phyloP scores from a whole-genome alignment of 2,888 invertebrate genomes.

The Drosophila conformis region DNA sequence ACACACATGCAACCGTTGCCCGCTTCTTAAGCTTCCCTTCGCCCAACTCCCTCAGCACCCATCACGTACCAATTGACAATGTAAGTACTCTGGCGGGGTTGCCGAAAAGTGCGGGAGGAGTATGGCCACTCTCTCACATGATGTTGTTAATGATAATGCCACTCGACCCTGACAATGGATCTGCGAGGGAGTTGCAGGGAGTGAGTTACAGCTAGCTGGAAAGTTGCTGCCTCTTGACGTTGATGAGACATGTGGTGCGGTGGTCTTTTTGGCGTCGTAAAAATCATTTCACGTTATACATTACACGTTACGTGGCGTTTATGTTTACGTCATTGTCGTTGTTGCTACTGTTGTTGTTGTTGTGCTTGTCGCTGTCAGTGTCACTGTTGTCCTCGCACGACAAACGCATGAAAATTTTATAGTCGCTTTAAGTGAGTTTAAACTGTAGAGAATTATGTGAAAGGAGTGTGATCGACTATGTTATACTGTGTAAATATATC shows the following conservation, averaged over 20 bases:
- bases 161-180: slow-evolving; percentile 48
- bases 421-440: slow-evolving; percentile 79
- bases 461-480: background rate
- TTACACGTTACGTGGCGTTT: slow-evolving; percentile 74
- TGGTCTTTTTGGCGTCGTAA: slow-evolving; percentile 65
- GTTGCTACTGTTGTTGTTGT: slow-evolving; percentile 31
- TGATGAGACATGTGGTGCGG: slow-evolving; percentile 72
- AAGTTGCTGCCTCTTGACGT: slow-evolving; percentile 61
- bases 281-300: slow-evolving; percentile 76
- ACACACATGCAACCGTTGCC: background rate
- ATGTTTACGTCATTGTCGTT: slow-evolving; percentile 68
- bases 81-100: slow-evolving; percentile 35
- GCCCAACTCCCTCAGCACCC: slow-evolving; percentile 15
- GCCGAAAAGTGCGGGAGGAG: background rate
- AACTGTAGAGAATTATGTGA: slow-evolving; percentile 13
- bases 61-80: slow-evolving; percentile 63
- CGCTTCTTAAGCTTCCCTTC: slow-evolving; percentile 5
- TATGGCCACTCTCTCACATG: slow-evolving; percentile 51
- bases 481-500: slow-evolving; percentile 13
- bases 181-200: slow-evolving; percentile 10
- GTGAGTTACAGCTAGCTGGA: slow-evolving; percentile 7
- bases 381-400: slow-evolving; percentile 42
- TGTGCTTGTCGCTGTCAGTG: slow-evolving; percentile 49
- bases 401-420: slow-evolving; percentile 73
- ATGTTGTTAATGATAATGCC: slow-evolving; percentile 75